phyloP scores from a whole-genome alignment of 53 echinoderm and acorn worm genomes.

The Holothuria scabra region DNA sequence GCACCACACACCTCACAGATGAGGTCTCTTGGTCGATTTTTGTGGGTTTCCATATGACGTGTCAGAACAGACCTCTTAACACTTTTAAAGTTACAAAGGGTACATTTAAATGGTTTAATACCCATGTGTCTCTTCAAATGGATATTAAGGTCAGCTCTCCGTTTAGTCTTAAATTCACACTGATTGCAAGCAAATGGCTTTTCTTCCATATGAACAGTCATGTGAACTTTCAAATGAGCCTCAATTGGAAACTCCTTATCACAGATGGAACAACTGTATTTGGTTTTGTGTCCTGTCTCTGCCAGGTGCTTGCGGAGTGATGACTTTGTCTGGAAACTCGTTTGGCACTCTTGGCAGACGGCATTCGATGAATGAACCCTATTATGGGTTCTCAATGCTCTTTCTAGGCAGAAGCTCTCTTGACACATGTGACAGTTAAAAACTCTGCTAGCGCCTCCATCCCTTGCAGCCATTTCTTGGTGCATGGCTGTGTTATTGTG shows the following conservation, averaged over 20 bases:
- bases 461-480: constrained; percentile 11
- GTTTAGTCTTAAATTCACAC: constrained; percentile 63
- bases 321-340: constrained; percentile 37
- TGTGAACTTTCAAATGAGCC: constrained; percentile 53
- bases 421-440: constrained; percentile 34
- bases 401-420: constrained; percentile 16
- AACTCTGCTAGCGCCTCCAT: constrained; percentile 10
- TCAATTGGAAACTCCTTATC: constrained; percentile 56
- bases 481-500: constrained; percentile 36
- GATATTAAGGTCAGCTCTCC: constrained; percentile 75
- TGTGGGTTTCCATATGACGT: constrained; percentile 77
- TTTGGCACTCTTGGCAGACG: constrained; percentile 29
- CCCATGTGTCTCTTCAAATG: constrained; percentile 89
- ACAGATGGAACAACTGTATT: constrained; percentile 46
- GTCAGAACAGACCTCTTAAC: constrained; percentile 70
- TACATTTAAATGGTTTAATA: constrained; percentile 83
- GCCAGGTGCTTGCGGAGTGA: constrained; percentile 43
- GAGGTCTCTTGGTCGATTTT: constrained; percentile 59
- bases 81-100: constrained; percentile 65
- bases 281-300: constrained; percentile 38
- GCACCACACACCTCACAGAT: constrained; percentile 74
- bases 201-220: constrained; percentile 58
- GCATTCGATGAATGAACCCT: constrained; percentile 16
- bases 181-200: constrained; percentile 70
- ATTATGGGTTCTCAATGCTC: constrained; percentile 30